These are phyloP conservation scores for Temnothorax nylanderi DNA, from an alignment of 1,140 invertebrate genomes.

Conservation along the genomic window DNA sequence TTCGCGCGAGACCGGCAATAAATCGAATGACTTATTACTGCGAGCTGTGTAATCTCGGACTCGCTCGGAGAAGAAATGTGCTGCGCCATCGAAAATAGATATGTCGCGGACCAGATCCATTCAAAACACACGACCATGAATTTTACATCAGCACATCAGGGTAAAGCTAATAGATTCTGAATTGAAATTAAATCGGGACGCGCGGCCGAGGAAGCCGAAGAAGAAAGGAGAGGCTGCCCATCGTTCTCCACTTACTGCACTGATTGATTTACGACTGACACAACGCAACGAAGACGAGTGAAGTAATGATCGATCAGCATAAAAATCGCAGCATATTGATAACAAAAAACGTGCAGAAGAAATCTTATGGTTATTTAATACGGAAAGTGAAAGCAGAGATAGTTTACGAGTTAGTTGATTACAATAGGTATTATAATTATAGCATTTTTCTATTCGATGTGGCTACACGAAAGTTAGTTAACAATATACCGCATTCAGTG, in stretches of 20 bases:
- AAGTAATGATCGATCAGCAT: constrained; percentile 39
- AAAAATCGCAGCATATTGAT: constrained; percentile 1
- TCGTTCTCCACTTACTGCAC: constrained; percentile 39
- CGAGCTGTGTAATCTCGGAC: constrained; percentile 61
- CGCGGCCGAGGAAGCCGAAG: neutral
- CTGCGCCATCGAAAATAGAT: constrained; percentile 39
- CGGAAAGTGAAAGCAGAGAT: neutral
- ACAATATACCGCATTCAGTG: neutral
- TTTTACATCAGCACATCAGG: constrained; percentile 46
- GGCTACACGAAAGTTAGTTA: neutral
- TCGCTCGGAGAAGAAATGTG: constrained; percentile 63
- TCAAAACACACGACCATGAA: constrained; percentile 46
- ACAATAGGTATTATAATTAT: neutral
- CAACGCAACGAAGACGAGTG: neutral
- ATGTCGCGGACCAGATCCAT: neutral
- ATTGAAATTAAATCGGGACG: constrained; percentile 47
- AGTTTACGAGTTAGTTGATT: neutral
- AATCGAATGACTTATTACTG: constrained; percentile 73
- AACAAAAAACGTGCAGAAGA: neutral
- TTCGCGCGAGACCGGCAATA: constrained; percentile 57
- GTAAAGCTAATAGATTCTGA: constrained; percentile 18
- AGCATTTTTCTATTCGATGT: neutral
- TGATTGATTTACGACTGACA: constrained; percentile 57
- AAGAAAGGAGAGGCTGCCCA: constrained; percentile 39
- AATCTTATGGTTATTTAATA: constrained; percentile 26